Evolutionary conservation across 2,888 invertebrate species (phyloP).

Genomic region (Acanthacorydalis orientalis): DNA sequence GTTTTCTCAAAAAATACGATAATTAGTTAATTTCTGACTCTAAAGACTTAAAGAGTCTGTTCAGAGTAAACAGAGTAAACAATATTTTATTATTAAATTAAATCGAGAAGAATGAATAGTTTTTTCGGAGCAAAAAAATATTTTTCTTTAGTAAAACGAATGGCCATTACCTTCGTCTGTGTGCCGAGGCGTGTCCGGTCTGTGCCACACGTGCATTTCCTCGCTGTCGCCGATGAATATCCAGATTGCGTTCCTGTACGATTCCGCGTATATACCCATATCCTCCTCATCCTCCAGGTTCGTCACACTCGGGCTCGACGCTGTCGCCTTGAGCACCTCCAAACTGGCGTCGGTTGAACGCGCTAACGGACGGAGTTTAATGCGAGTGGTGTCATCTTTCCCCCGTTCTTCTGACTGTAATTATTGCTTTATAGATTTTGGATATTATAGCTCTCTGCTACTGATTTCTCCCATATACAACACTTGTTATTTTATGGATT

Average conservation of each 20-base stretch:
- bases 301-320: constrained; percentile 46
- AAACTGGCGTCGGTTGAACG: constrained; percentile 58
- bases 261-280: constrained; percentile 57
- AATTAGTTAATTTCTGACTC: too few species aligned
- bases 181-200: too few species aligned
- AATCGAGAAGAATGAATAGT: too few species aligned
- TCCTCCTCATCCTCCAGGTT: constrained; percentile 43
- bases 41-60: too few species aligned
- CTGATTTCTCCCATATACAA: too few species aligned
- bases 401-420: constrained; percentile 55
- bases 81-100: too few species aligned
- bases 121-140: too few species aligned
- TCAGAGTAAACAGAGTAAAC: too few species aligned
- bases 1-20: too few species aligned
- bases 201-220: constrained; percentile 41
- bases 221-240: constrained; percentile 60
- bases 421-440: not conserved
- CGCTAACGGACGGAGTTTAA: constrained; percentile 37
- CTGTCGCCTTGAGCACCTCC: constrained; percentile 43
- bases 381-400: constrained; percentile 37
- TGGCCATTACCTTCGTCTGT: too few species aligned
- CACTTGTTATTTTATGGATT: too few species aligned
- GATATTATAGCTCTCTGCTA: not conserved
- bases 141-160: too few species aligned
- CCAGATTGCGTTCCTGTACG: constrained; percentile 55